Evolutionary conservation across 2,888 invertebrate species (phyloP), one percentile per base, ranked within the genome.

Genomic region (Meiosimyza decipiens): DNA sequence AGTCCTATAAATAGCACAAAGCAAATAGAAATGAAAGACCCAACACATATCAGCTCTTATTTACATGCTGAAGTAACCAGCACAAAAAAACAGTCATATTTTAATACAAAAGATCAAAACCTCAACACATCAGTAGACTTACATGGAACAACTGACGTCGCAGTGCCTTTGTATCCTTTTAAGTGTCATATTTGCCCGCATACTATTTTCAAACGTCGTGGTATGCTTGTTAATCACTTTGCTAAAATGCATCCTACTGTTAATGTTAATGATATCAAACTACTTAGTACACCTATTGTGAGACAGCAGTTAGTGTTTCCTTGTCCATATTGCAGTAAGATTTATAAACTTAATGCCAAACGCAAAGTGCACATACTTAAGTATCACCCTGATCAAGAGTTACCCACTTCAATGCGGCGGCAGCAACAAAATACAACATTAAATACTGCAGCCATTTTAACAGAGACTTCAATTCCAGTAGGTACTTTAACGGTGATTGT

Each of bases 191-290:
- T 90, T 65, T 95, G 95, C 85, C 13, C 60, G 15, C 86, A 92
- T 81, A 88, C 93, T 47, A 77, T 93, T 75, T 93, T 95, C 83
- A 93, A 96, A 88, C 89, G 95, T 71, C 90, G 95, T 76, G 96
- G 95, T 3, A 94, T 94, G 93, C 87, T 94, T 12, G 93, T 94
- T 4, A 96, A 96, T 86, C 96, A 96, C 85, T 87, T 95, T 78
- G 94, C 93, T 74, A 94, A 94, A 82, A 88, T 93, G 77, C 92
- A 94, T 89, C 90, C 93, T 40, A 89, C 90, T 71, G 89, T 92
- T 62, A 88, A 89, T 51, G 90, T 91, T 0, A 90, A 91, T 75
- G 89, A 92, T 1, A 91, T 92, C 51, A 93, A 91, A 16, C 94
- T 94, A 86, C 88, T 95, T 52, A 92, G 92, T 81, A 88, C 93